These are phyloP conservation scores for Eulithis testata DNA, from an alignment of 2,888 invertebrate genomes.

Conservation along the genomic window DNA sequence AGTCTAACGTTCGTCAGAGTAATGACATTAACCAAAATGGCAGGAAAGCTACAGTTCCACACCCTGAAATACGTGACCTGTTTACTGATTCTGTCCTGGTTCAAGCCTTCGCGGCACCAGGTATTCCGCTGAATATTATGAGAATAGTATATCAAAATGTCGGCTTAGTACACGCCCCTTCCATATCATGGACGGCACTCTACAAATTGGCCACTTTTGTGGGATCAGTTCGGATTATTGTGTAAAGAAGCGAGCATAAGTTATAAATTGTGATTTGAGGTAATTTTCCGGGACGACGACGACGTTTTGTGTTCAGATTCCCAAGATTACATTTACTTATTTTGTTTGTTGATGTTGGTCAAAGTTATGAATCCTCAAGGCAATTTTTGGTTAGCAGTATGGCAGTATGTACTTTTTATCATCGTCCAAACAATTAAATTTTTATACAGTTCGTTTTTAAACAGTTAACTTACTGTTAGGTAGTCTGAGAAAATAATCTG, in stretches of 20 bases:
- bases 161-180: conserved; percentile 57
- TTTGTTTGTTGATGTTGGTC: not conserved
- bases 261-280: conserved; percentile 44
- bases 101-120: conserved; percentile 32
- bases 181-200: conserved; percentile 58
- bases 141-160: conserved; percentile 73
- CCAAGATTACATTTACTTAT: too few species aligned
- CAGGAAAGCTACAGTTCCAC: conserved; percentile 64
- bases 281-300: conserved; percentile 27
- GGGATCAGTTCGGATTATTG: conserved; percentile 59
- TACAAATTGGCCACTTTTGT: conserved; percentile 69
- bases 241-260: conserved; percentile 50
- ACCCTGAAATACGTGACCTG: conserved; percentile 60
- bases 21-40: conserved; percentile 73
- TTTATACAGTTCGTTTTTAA: too few species aligned
- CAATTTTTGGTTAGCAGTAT: too few species aligned
- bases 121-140: conserved; percentile 62
- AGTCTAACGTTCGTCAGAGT: conserved; percentile 59
- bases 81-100: conserved; percentile 46
- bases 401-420: too few species aligned
- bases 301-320: conserved; percentile 24
- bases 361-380: not conserved
- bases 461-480: too few species aligned
- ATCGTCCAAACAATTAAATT: too few species aligned
- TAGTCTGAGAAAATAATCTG: too few species aligned